A percentile compares a stretch with the other conserved stretches of the same genome.
Evolutionary conservation across 30 jellyfish, hydroid and myxozoan genomes (phyloP).

Genomic region (Turritopsis rubra): DNA sequence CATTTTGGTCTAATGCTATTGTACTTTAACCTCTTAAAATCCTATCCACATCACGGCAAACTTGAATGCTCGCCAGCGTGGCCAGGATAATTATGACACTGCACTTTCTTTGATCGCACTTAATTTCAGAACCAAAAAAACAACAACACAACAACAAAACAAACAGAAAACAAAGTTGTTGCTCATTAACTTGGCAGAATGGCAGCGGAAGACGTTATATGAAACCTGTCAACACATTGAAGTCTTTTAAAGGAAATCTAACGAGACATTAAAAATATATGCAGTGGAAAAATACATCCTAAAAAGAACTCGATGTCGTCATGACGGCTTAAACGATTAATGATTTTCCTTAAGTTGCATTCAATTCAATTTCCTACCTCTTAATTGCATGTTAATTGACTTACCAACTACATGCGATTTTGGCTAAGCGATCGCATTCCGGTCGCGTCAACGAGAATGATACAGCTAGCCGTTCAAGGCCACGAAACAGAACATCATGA

Average conservation of each 20-base stretch:
- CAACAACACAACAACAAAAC: too few species aligned
- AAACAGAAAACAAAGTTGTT: too few species aligned
- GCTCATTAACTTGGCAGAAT: too few species aligned
- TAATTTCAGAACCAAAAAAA: too few species aligned
- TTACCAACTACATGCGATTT: conserved; percentile 66
- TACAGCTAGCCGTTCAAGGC: conserved; percentile 79
- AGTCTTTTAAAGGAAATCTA: too few species aligned
- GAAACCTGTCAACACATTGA: neutral
- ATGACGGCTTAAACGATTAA: neutral
- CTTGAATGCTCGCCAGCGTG: neutral
- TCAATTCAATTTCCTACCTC: neutral
- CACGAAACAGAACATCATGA: conserved; percentile 62
- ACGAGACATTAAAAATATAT: too few species aligned
- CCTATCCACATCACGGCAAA: too few species aligned
- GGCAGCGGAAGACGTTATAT: neutral
- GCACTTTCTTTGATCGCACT: neutral
- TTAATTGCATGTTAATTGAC: neutral
- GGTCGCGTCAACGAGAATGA: conserved; percentile 63
- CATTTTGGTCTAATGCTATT: too few species aligned
- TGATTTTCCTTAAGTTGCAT: neutral
- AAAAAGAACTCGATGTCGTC: neutral
- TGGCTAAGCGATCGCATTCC: conserved; percentile 82
- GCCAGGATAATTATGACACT: neutral
- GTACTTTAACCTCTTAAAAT: too few species aligned
- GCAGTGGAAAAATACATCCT: neutral